Conservation (phyloP, 2,888 invertebrate genomes). For the Ommatoiulus sabulosus region DNA sequence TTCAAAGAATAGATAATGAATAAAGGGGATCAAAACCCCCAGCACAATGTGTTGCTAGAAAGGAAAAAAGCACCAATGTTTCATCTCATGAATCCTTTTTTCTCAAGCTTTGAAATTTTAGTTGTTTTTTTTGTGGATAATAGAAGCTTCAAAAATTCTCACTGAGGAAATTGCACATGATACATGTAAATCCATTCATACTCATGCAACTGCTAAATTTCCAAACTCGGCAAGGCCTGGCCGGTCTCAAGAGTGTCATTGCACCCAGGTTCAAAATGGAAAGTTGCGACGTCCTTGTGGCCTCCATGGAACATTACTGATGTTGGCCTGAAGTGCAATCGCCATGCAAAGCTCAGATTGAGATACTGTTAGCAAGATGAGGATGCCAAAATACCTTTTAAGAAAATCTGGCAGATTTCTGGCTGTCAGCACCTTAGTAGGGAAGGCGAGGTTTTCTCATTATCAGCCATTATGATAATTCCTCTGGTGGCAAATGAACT, state of each 20-base stretch:
- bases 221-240: neutral
- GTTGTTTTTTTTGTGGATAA: neutral
- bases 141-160: neutral
- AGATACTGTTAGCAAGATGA: conserved; percentile 6
- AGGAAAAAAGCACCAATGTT: neutral
- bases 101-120: neutral
- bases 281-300: neutral
- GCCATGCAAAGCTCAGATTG: neutral
- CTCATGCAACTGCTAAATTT: neutral
- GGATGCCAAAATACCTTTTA: conserved; percentile 10
- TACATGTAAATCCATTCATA: conserved; percentile 12
- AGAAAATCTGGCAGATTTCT: neutral
- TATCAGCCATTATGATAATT: conserved; percentile 51
- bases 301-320: neutral
- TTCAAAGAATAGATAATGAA: neutral
- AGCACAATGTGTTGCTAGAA: neutral
- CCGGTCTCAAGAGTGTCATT: neutral
- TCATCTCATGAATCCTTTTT: neutral
- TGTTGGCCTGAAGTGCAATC: neutral
- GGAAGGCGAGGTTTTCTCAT: neutral
- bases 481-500: conserved; percentile 59
- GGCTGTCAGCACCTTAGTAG: neutral
- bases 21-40: neutral
- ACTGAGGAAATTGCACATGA: conserved; percentile 4
- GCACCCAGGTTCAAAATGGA: conserved; percentile 12